A percentile compares a stretch with the other conserved stretches of the same genome.
Conservation (phyloP, 2,113 vertebrate species). For the Epinephelus lanceolatus region DNA sequence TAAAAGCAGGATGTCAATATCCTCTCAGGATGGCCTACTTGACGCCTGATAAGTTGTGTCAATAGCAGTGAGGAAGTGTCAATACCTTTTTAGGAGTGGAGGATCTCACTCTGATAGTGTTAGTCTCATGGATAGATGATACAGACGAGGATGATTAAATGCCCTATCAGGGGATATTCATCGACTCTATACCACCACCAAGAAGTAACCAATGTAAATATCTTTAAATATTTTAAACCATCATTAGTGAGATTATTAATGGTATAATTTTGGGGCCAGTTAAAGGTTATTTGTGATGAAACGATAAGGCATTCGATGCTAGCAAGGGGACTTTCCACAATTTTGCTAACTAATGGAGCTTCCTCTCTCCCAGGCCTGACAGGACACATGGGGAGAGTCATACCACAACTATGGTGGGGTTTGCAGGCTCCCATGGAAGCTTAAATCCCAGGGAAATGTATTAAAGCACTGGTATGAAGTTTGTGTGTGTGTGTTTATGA, state of each 20-base stretch:
- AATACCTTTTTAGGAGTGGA: constrained; percentile 83
- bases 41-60: constrained; percentile 87
- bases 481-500: constrained; percentile 61
- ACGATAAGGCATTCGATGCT: constrained; percentile 16
- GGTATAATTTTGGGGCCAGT: constrained; percentile 26
- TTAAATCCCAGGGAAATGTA: constrained; percentile 67
- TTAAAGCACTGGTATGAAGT: constrained; percentile 61
- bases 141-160: constrained; percentile 54
- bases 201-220: background rate
- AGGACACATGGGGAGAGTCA: constrained; percentile 80
- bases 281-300: constrained; percentile 51
- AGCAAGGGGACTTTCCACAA: constrained; percentile 59
- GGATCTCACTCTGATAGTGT: constrained; percentile 57
- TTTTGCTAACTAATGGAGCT: constrained; percentile 58
- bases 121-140: constrained; percentile 58
- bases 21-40: constrained; percentile 81
- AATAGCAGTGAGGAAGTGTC: constrained; percentile 87
- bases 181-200: constrained; percentile 6
- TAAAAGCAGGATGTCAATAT: constrained; percentile 84
- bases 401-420: constrained; percentile 80
- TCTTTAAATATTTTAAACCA: constrained; percentile 12
- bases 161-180: constrained; percentile 26
- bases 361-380: constrained; percentile 74
- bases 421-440: constrained; percentile 87
- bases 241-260: constrained; percentile 28